Percentiles rank a stretch among this genome's conserved stretches.
Evolutionary conservation across 2,113 vertebrate genomes (phyloP).

Genomic region (Manacus vitellinus): DNA sequence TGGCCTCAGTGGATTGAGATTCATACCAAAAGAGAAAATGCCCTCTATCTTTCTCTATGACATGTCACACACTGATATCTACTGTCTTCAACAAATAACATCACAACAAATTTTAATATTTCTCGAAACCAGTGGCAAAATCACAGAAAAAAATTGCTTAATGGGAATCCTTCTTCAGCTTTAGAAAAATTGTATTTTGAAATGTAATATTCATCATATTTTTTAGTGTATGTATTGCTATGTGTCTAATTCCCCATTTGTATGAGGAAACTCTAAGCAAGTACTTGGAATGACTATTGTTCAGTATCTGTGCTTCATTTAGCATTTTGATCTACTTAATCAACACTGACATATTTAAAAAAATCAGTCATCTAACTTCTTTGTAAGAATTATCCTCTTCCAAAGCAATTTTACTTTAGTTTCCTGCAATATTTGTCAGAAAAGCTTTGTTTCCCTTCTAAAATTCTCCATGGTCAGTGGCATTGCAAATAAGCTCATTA

Average conservation of each 20-base stretch:
- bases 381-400: neutral
- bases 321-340: neutral
- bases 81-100: neutral
- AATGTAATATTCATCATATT: neutral
- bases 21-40: neutral
- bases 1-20: neutral
- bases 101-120: neutral
- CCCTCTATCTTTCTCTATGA: neutral
- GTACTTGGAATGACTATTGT: neutral
- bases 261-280: neutral
- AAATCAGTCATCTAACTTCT: neutral
- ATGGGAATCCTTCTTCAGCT: neutral
- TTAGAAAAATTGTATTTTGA: neutral
- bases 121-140: neutral
- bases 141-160: neutral
- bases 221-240: rapidly evolving
- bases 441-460: neutral
- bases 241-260: neutral
- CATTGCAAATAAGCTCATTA: neutral
- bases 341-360: neutral
- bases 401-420: neutral
- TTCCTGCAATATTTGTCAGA: neutral
- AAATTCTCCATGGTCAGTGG: neutral
- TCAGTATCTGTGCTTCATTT: neutral
- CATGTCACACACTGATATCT: neutral